Base-by-base conservation (phyloP, 1,140 invertebrate genomes). In the Brachionus rubens region DNA sequence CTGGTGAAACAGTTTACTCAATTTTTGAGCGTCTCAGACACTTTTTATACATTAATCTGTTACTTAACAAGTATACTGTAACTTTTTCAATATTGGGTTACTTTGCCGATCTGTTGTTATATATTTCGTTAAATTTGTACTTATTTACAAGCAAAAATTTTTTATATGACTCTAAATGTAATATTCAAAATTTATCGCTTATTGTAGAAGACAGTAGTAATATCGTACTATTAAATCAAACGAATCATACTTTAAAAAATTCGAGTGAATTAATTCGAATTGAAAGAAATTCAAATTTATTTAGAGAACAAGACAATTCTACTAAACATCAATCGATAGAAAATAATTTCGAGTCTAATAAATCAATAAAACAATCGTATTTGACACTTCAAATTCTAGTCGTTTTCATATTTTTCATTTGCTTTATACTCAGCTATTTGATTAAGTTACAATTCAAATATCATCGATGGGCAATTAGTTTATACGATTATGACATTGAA, bases 361-460 rank as follows among this genome's bases (percentile, higher is more conserved):
- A 28, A 30, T 50, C 68, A 36, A 72, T 72, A 7, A 72, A 54
- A 24, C 68, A 72, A 28, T 72, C 68, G 2, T 72, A 72, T 30
- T 54, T 72, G 19, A 40, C 43, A 28, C 36, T 72, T 3, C 68
- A 72, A 41, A 72, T 72, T 26, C 30, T 72, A 16, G 36, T 72
- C 30, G 21, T 72, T 9, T 72, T 72, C 16, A 46, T 72, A 10
- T 72, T 72, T 52, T 72, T 72, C 24, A 33, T 72, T 19, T 72
- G 68, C 6, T 72, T 72, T n/a, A 72, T 72, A 5, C 26, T 72
- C 10, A 72, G 68, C 21, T 72, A 72, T 72, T 50, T 72, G 46
- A 72, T 72, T 7, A 72, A 72, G 19, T 30, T 72, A 36, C 68
- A 72, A 24, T 72, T 72, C n/a, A 72, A 72, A 24, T 72, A 72